phyloP scores from a whole-genome alignment of 2,888 invertebrate genomes.

The Agrenia bidenticulata region DNA sequence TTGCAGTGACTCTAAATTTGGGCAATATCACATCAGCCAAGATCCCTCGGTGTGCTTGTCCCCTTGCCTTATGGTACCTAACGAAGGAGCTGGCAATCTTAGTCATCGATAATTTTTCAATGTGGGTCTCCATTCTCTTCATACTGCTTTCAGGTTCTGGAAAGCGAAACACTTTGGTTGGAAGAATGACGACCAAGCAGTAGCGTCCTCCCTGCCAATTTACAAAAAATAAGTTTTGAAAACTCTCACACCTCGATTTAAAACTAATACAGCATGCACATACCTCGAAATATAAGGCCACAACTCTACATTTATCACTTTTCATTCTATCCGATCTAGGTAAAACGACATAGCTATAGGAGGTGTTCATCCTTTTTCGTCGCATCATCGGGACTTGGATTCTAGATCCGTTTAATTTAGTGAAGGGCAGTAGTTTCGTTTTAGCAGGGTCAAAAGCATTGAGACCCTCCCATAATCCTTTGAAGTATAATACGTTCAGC shows the following conservation, averaged over 20 bases:
- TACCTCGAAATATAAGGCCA: conserved; percentile 2
- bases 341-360: not conserved
- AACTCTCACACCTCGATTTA: no score
- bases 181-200: no score
- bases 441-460: not conserved
- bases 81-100: not conserved
- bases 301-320: no score
- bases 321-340: no score
- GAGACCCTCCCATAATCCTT: not conserved
- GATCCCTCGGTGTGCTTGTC: not conserved
- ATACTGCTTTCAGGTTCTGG: no score
- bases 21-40: not conserved
- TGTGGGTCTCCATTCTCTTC: no score
- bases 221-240: no score
- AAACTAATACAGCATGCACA: no score
- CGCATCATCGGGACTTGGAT: not conserved
- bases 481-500: not conserved
- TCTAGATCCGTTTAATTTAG: not conserved
- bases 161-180: no score
- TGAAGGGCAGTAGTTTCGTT: not conserved
- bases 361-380: not conserved
- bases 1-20: not conserved
- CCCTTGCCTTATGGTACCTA: not conserved
- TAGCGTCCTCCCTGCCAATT: no score
- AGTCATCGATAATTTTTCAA: no score